Conservation (phyloP, 2,113 vertebrate species). For the Trinectes maculatus region DNA sequence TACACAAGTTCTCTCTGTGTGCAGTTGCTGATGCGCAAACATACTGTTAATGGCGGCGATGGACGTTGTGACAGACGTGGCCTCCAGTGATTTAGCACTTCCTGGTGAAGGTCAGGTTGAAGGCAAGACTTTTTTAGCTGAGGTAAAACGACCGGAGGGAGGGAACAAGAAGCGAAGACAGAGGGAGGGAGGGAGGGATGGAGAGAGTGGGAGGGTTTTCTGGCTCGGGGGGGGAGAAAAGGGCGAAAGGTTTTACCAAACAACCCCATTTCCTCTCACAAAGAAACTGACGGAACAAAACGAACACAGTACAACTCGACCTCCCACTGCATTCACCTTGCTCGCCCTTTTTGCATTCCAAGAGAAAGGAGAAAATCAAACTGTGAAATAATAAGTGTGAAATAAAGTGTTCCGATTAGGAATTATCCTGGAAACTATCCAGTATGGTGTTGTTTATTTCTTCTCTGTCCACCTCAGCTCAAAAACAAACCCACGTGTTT, state of each 20-base stretch:
- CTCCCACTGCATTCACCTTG: not conserved
- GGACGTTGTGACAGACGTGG: constrained; percentile 52
- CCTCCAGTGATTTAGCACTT: constrained; percentile 66
- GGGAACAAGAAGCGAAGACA: too few relatives aligned
- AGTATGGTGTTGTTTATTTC: too few relatives aligned
- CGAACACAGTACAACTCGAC: not conserved
- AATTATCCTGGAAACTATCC: too few relatives aligned
- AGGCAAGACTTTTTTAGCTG: constrained; percentile 41
- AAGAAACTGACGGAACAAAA: not conserved
- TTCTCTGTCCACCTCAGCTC: too few relatives aligned
- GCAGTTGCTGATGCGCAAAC: constrained; percentile 7
- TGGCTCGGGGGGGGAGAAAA: not conserved
- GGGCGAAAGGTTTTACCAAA: constrained; percentile 1
- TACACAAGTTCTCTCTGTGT: constrained; percentile 4
- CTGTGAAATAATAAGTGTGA: not conserved
- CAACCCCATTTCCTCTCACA: not conserved
- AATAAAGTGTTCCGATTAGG: too few relatives aligned
- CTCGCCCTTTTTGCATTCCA: not conserved
- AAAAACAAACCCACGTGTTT: constrained; percentile 4
- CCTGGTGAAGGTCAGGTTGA: constrained; percentile 58
- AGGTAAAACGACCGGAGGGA: not conserved
- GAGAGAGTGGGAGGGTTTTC: constrained; percentile 1
- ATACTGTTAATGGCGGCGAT: constrained; percentile 20
- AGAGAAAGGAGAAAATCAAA: not conserved
- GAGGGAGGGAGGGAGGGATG: not conserved